A percentile compares a stretch with the other conserved stretches of the same genome.
These are phyloP conservation scores for Hippopotamus amphibius DNA, from an alignment of 2,113 vertebrate species.

Conservation along the genomic window DNA sequence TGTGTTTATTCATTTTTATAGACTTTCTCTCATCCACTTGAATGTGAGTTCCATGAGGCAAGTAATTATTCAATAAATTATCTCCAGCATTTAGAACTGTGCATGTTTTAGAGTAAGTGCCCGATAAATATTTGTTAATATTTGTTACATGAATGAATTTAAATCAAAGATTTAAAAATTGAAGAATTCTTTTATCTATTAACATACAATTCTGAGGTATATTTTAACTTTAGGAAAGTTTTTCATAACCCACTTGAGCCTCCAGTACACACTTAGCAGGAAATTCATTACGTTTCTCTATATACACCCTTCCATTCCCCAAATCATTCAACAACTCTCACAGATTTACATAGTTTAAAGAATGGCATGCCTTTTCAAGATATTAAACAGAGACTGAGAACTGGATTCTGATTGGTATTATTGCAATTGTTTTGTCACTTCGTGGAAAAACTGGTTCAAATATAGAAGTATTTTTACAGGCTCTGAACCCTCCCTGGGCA, in stretches of 20 bases:
- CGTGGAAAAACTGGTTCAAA: not conserved
- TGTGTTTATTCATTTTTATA: not conserved
- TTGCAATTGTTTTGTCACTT: not conserved
- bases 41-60: not conserved
- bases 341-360: not conserved
- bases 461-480: not conserved
- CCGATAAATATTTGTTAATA: not conserved
- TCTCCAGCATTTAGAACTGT: not conserved
- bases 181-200: not conserved
- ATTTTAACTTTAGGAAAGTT: not conserved
- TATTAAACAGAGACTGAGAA: not conserved
- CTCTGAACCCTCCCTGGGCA: not conserved
- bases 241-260: not conserved
- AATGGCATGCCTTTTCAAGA: not conserved
- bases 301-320: not conserved
- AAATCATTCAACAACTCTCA: not conserved
- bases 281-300: not conserved
- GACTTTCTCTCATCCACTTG: not conserved
- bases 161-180: not conserved
- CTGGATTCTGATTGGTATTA: not conserved
- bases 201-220: not conserved
- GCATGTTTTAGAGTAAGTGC: not conserved
- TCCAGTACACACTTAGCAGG: not conserved
- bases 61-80: not conserved
- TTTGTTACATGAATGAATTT: not conserved